These are phyloP conservation scores for Phylloscopus whistleri DNA, from an alignment of 2,113 vertebrate genomes.

Conservation along the genomic window DNA sequence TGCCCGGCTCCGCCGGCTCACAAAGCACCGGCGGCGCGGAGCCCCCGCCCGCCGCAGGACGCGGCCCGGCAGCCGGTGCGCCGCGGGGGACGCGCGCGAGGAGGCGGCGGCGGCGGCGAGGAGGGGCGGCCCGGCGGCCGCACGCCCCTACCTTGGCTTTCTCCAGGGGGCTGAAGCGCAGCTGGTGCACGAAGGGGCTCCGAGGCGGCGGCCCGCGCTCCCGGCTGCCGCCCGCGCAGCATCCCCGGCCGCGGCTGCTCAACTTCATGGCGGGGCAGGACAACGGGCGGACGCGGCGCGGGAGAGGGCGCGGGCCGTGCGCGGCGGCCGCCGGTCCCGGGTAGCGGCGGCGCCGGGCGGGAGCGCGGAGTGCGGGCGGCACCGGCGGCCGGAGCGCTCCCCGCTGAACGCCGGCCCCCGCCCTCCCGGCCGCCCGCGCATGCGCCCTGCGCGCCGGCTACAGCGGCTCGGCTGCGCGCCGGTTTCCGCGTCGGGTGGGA, in stretches of 20 bases:
- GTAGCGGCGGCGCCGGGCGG: too few species aligned
- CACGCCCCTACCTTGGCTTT: conserved; percentile 84
- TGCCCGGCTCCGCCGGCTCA: neutral
- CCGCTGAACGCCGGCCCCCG: neutral
- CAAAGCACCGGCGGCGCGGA: neutral
- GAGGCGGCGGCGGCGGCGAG: neutral
- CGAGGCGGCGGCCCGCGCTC: conserved; percentile 78
- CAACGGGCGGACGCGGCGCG: neutral
- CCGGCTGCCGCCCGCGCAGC: conserved; percentile 69
- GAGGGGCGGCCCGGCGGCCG: neutral
- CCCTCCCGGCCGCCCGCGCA: conserved; percentile 19
- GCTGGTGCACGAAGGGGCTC: conserved; percentile 89
- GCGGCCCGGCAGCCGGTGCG: neutral
- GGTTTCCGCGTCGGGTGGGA: neutral
- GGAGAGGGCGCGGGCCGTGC: too few species aligned
- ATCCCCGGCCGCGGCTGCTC: conserved; percentile 66
- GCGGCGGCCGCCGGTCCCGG: too few species aligned
- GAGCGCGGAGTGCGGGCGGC: neutral
- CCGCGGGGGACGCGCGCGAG: neutral
- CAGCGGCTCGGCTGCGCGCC: neutral
- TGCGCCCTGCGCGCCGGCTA: neutral
- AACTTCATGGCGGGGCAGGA: conserved; percentile 75
- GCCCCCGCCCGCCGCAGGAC: neutral
- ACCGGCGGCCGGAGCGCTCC: neutral
- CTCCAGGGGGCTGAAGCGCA: conserved; percentile 79